Base-by-base conservation (phyloP, 2,113 vertebrate genomes). In the Bombycilla garrulus region DNA sequence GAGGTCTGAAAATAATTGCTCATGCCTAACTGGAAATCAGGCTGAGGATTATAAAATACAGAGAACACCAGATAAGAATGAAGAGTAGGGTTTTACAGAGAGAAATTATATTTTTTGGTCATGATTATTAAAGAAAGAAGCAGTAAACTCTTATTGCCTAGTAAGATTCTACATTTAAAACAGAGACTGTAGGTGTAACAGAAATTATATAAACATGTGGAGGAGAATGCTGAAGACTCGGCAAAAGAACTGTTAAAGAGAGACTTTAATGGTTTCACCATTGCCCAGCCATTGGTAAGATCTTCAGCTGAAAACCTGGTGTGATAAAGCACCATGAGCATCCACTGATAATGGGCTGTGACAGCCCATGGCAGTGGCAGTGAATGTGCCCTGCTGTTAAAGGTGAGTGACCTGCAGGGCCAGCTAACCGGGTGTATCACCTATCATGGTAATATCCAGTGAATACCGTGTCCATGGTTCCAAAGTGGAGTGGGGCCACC, bases 381-480 rank as follows among this genome's bases (percentile, higher is more conserved):
- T 28, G 48, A 28, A 54, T 33, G 40, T 38, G 40, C 28, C 40
- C 28, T 1, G 2, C 40, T 53, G 5, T 38, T 38, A 12, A 23
- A 38, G 48, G 58, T 6, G 28, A 19, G 20, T 28, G 40, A 54
- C 36, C 23, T n/a, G 69, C 42, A 38, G 28, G 69, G 22, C 18
- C 58, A 65, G 24, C 23, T 73, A 19, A 40, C 18, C 15, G 11
- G 42, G 28, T 56, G 6, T 25, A 33, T 17, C 31, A 15, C 31
- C 13, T 36, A 1, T 7, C 38, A 31, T 0, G 0, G 48, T 33
- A 54, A 23, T 28, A 56, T 29, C 50, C n/a, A 0, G 2, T n/a
- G n/a, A 56, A 47, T 23, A 15, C 10, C 0, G 0, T 28, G 40
- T 24, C 48, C n/a, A 23, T 19, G 12, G 29, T 23, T 19, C 60